Evolutionary conservation across 2,797 vertebrate genomes (phyloP), one percentile per base, ranked within the genome.

Genomic region (Phoebastria nigripes): DNA sequence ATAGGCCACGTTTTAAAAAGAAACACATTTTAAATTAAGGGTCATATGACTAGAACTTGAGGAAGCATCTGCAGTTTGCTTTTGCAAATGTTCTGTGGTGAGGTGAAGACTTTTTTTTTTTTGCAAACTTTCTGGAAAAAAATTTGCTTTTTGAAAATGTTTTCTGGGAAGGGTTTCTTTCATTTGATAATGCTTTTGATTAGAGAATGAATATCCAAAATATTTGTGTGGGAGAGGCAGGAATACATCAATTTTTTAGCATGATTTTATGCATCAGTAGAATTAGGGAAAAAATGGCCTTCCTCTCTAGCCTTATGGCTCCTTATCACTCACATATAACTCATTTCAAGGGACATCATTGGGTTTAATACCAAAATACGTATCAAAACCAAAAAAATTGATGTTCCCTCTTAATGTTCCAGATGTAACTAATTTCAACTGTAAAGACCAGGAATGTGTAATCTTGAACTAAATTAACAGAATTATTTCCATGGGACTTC

Each of bases 1-100:
- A 89, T 69, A 86, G 82, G 76, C 93, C 69, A 46, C 0, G 0
- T 88, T 95, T 94, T 94, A 94, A 96, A 85, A 86, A 82, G 92
- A 97, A 96, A 93, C 93, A 96, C 49, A 12, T 96, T 97, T 95
- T 62, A 93, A 94, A 89, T 93, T 81, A 83, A 72, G 24, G 56
- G 39, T 91, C n/a, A 1, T 39, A 61, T 81, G 89, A 94, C 46
- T 62, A 78, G 58, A 81, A 70, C 51, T 94, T 86, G 76, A 89
- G 62, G 89, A 79, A 88, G 82, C 84, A 92, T 97, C 93, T 95
- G 90, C 77, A 94, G 59, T 79, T 95, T 72, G 83, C 90, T 93
- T 85, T 93, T 87, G 39, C 35, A 89, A 85, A 87, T 67, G 39
- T 58, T 93, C 69, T 89, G 56, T 66, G 90, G 87, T 87, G 82